phyloP scores from a whole-genome alignment of 2,797 vertebrate species.

The Kryptopterus vitreolus region DNA sequence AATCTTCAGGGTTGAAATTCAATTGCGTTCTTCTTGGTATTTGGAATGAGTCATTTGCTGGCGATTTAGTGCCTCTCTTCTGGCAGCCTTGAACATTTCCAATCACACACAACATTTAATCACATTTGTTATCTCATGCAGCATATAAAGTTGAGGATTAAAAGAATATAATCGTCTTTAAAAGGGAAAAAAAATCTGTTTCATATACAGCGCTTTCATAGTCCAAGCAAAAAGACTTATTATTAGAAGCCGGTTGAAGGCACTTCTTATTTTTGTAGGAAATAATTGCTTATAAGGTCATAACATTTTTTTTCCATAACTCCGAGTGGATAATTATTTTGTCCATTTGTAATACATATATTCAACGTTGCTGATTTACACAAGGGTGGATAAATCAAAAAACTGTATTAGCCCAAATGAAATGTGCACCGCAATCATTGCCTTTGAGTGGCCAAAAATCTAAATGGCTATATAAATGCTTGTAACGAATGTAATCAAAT shows the following conservation, averaged over 20 bases:
- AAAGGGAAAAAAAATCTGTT: constrained; percentile 18
- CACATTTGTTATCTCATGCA: constrained; percentile 33
- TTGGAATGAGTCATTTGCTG: constrained; percentile 56
- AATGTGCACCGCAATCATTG: not conserved
- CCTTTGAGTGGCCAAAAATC: not conserved
- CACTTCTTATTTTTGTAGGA: not conserved
- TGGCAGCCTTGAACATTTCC: constrained; percentile 53
- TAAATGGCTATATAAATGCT: not conserved
- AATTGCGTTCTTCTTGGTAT: constrained; percentile 41
- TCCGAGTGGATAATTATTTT: not conserved
- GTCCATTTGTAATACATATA: not conserved
- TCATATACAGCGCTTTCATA: not conserved
- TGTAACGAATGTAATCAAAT: not conserved
- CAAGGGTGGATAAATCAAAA: not conserved
- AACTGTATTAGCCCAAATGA: not conserved
- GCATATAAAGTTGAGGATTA: constrained; percentile 32
- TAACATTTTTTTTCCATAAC: constrained; percentile 7
- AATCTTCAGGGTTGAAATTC: constrained; percentile 47
- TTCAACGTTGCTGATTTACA: not conserved
- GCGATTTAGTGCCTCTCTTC: constrained; percentile 44
- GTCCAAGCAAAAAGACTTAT: constrained; percentile 12
- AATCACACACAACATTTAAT: constrained; percentile 48
- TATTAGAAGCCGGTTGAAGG: constrained; percentile 1
- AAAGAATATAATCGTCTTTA: constrained; percentile 30
- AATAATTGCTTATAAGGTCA: constrained; percentile 7